phyloP scores from a whole-genome alignment of 2,797 vertebrate species.

The Myripristis jacobus region DNA sequence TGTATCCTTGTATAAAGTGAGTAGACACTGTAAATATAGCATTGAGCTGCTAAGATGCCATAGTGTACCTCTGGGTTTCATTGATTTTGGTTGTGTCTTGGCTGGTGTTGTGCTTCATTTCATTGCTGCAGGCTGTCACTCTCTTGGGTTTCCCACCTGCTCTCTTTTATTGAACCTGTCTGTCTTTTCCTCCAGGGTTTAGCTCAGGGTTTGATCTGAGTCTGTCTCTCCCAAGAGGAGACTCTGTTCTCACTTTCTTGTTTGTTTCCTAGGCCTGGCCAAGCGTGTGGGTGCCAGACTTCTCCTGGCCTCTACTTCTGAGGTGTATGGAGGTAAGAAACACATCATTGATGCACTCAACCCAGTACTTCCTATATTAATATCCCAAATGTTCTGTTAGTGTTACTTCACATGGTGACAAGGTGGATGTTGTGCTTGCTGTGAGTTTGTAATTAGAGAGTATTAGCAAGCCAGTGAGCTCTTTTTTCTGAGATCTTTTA shows the following conservation, averaged over 20 bases:
- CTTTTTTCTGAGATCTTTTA: no score
- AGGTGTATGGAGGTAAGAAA: constrained; percentile 96
- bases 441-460: background rate
- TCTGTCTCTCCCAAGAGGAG: background rate
- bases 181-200: background rate
- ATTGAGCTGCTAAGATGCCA: no score
- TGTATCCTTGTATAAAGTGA: no score
- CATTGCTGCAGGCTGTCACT: no score
- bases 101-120: no score
- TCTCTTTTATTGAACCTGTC: background rate
- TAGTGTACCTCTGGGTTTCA: no score
- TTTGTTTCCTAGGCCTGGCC: constrained; percentile 87
- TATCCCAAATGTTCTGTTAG: background rate
- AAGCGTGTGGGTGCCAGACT: constrained; percentile 97
- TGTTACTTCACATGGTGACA: background rate
- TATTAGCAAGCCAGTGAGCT: background rate
- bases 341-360: background rate
- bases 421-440: background rate
- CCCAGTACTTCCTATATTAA: background rate
- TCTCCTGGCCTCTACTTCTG: constrained; percentile 95
- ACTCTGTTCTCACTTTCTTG: constrained; percentile 24
- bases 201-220: background rate
- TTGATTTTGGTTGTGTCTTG: no score
- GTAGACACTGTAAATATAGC: no score
- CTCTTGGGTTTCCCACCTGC: background rate